A percentile compares a stretch with the other conserved stretches of the same genome.
Evolutionary conservation across 1,140 invertebrate species (phyloP).

Genomic region (Conus betulinus): DNA sequence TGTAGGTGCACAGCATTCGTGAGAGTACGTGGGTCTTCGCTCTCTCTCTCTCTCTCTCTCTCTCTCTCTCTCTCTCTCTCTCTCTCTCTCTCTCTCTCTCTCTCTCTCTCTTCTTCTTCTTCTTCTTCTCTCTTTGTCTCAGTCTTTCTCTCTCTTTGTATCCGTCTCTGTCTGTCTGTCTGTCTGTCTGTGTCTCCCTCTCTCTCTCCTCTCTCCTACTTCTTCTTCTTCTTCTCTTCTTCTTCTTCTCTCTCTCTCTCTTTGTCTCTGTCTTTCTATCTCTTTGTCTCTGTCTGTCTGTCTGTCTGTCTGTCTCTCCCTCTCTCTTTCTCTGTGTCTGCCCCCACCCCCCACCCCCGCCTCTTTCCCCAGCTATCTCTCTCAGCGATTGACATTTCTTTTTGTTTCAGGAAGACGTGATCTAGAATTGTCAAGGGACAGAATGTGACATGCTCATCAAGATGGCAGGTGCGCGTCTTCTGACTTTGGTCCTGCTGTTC

Average conservation of each 20-base stretch:
- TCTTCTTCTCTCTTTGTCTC: not conserved
- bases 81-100: not conserved
- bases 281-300: not conserved
- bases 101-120: not conserved
- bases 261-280: not conserved
- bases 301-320: not conserved
- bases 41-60: not conserved
- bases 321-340: not conserved
- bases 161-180: not conserved
- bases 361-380: no score
- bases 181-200: not conserved
- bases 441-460: no score
- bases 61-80: not conserved
- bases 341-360: not conserved
- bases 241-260: not conserved
- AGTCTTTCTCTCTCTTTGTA: not conserved
- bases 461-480: no score
- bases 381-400: no score
- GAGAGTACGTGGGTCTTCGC: not conserved
- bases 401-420: no score
- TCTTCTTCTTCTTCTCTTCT: no score
- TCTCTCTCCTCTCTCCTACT: not conserved
- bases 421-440: no score
- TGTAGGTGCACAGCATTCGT: not conserved
- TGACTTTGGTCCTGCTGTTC: no score